Evolutionary conservation across 2,797 vertebrate species (phyloP).

Genomic region (Pipistrellus kuhlii): DNA sequence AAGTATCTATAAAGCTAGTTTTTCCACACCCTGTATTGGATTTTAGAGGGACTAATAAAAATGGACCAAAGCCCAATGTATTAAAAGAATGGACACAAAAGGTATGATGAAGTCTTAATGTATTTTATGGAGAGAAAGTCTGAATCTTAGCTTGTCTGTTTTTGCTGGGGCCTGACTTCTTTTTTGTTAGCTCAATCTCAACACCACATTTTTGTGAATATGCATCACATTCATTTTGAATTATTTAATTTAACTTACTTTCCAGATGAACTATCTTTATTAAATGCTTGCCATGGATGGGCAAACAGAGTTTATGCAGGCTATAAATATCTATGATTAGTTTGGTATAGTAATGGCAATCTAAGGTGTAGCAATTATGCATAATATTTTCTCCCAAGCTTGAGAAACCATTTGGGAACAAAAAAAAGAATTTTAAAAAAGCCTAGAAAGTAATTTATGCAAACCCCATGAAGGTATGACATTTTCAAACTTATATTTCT

Average conservation of each 20-base stretch:
- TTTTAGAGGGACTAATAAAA: conserved; percentile 52
- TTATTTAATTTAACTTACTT: conserved; percentile 89
- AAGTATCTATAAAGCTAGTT: neutral
- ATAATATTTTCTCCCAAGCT: conserved; percentile 77
- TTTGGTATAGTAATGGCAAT: conserved; percentile 82
- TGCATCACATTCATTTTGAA: conserved; percentile 85
- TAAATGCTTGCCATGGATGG: conserved; percentile 88
- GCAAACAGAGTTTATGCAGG: conserved; percentile 86
- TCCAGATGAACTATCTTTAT: conserved; percentile 89
- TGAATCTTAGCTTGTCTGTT: conserved; percentile 63
- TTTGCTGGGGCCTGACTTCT: conserved; percentile 70
- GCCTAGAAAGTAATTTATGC: conserved; percentile 59
- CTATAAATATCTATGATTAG: conserved; percentile 88
- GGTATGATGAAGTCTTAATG: neutral
- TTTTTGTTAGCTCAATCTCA: conserved; percentile 81
- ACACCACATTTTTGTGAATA: conserved; percentile 85
- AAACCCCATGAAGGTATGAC: conserved; percentile 12
- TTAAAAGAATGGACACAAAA: conserved; percentile 51
- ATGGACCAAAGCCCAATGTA: neutral
- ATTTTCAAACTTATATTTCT: conserved; percentile 32
- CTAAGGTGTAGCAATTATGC: conserved; percentile 83
- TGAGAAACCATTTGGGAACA: conserved; percentile 67
- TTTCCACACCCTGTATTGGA: neutral
- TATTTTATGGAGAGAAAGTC: neutral
- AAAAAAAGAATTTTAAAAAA: neutral